Percentiles rank a stretch among this genome's conserved stretches.
These are phyloP conservation scores for Aurelia aurita complex sp. Pacific DNA, from an alignment of 30 jellyfish, hydroid and myxozoan genomes.

Conservation along the genomic window DNA sequence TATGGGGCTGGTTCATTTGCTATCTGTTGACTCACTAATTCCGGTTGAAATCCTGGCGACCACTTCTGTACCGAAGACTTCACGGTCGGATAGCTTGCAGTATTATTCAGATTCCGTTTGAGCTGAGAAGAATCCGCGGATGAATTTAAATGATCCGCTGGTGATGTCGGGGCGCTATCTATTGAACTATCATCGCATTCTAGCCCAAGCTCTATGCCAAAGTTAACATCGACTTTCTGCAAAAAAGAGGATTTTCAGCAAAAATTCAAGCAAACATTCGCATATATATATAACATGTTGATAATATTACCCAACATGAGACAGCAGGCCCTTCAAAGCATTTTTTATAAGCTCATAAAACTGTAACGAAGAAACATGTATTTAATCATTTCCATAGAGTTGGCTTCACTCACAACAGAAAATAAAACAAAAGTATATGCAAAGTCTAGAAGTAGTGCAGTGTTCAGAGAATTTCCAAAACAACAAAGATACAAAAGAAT, in stretches of 20 bases:
- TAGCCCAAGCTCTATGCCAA: constrained; percentile 76
- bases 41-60: constrained; percentile 96
- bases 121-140: constrained; percentile 29
- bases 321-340: too few relatives aligned
- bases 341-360: too few relatives aligned
- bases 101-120: constrained; percentile 2
- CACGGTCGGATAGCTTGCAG: constrained; percentile 55
- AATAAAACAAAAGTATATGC: too few relatives aligned
- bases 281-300: too few relatives aligned
- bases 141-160: constrained; percentile 8
- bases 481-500: too few relatives aligned
- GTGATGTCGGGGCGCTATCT: constrained; percentile 46
- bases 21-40: constrained; percentile 78
- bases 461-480: too few relatives aligned
- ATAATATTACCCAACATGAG: too few relatives aligned
- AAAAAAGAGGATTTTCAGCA: not conserved
- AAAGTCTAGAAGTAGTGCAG: too few relatives aligned
- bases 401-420: too few relatives aligned
- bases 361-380: too few relatives aligned
- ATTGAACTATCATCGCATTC: constrained; percentile 82
- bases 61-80: constrained; percentile 63
- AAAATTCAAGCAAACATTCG: too few relatives aligned
- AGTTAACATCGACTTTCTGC: constrained; percentile 88
- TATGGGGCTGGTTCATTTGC: constrained; percentile 84
- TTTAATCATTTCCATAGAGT: too few relatives aligned